phyloP scores from a whole-genome alignment of 2,797 vertebrate species.

The Phalanger gymnotis region DNA sequence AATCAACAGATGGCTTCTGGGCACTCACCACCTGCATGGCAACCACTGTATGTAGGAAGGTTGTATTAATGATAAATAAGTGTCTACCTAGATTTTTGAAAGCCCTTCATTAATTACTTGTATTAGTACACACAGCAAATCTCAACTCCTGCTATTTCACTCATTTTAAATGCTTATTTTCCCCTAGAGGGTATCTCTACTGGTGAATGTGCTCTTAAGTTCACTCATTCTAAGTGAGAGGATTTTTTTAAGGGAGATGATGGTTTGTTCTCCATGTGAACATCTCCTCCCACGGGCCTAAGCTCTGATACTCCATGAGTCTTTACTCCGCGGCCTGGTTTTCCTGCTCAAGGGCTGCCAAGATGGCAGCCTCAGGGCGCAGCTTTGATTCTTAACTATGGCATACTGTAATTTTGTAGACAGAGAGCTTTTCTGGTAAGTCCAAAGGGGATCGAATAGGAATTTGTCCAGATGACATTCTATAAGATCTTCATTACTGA shows the following conservation, averaged over 20 bases:
- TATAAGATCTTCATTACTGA: background rate
- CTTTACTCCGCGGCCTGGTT: background rate
- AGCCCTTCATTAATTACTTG: constrained; percentile 22
- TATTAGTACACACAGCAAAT: constrained; percentile 57
- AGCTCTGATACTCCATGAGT: background rate
- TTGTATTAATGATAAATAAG: constrained; percentile 23
- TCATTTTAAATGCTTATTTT: constrained; percentile 59
- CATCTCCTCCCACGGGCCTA: background rate
- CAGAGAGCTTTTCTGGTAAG: constrained; percentile 36
- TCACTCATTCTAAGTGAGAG: accelerated
- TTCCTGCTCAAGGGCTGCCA: background rate
- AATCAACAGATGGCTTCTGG: background rate
- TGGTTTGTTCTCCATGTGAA: background rate
- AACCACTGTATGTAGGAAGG: background rate
- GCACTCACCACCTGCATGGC: background rate
- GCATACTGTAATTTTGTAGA: background rate
- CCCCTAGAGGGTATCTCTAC: background rate
- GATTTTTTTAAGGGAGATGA: background rate
- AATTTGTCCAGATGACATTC: constrained; percentile 57
- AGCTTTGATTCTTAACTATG: background rate
- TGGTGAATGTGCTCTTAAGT: background rate
- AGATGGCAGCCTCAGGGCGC: background rate
- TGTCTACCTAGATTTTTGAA: constrained; percentile 34
- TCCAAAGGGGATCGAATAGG: constrained; percentile 54
- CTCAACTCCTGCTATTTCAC: constrained; percentile 57